Evolutionary conservation across 2,113 vertebrate species (phyloP), one percentile per base, ranked within the genome.

Genomic region (Brienomyrus longianalis): DNA sequence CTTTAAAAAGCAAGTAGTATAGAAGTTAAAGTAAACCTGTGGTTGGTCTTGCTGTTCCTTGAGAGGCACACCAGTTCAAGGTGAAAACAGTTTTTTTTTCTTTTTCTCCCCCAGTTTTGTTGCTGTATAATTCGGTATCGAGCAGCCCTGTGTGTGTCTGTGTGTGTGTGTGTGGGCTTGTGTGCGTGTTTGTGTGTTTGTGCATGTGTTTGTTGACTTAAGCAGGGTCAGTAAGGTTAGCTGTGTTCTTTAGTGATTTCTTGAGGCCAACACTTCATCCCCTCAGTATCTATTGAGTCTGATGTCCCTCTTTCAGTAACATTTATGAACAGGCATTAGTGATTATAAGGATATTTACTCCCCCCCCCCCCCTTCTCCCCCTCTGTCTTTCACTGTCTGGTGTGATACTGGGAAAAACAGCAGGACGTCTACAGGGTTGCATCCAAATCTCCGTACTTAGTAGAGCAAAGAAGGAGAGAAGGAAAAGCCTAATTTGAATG

Each of bases 11-110:
- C 45, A 83, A 84, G 95, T 94, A 95, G 95, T 95, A 95, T 95
- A 70, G 92, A 92, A 94, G 95, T 94, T 94, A 93, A 91, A 95
- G 92, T 94, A 94, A 95, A 96, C 92, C 96, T 96, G 92, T 96
- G 96, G 96, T 94, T 96, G 96, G 96, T 98, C 97, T 97, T 98
- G 97, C 97, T 99, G 97, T 97, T 98, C 95, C 96, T 97, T 95
- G 95, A 97, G 94, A 96, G 96, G 96, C 96, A 96, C 96, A 97
- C 97, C 97, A 98, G 97, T 94, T 95, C 94, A 96, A 92, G 91
- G 91, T 90, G 89, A 89, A 92, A 93, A 92, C 88, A 90, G 88
- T 51, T 59, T 87, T 35, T 87, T 35, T 31, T 50, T 74, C 1
- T 21, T 89, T 89, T 47, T 88, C 45, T 86, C 48, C 85, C 85